phyloP scores from a whole-genome alignment of 2,888 invertebrate genomes.

The Cylindroiulus punctatus region DNA sequence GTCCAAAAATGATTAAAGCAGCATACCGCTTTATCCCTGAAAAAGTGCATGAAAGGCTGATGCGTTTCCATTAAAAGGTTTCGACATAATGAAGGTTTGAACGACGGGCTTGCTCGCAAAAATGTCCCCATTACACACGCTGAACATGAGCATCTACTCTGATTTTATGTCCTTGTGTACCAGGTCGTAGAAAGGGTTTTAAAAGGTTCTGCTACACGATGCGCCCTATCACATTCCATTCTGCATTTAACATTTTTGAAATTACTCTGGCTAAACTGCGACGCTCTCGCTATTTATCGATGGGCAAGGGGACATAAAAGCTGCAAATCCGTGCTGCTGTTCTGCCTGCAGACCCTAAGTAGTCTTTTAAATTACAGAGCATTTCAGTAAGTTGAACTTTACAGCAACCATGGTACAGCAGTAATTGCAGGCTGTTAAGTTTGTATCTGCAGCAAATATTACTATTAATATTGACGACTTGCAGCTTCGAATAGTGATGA shows the following conservation, averaged over 20 bases:
- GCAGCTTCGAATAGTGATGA: too few relatives aligned
- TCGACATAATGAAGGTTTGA: neutral
- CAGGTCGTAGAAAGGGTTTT: conserved; percentile 10
- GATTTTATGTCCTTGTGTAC: neutral
- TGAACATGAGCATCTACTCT: neutral
- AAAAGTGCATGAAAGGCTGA: neutral
- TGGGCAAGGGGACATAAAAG: neutral
- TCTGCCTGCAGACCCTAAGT: too few relatives aligned
- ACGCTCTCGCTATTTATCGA: neutral
- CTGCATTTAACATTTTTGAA: neutral
- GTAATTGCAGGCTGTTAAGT: too few relatives aligned
- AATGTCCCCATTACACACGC: neutral
- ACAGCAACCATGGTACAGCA: too few relatives aligned
- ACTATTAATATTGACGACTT: too few relatives aligned
- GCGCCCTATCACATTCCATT: neutral
- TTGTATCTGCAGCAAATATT: too few relatives aligned
- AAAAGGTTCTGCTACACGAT: conserved; percentile 16
- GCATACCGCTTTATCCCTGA: neutral
- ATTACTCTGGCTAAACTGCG: neutral
- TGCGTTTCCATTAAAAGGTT: conserved; percentile 18
- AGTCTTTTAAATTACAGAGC: too few relatives aligned
- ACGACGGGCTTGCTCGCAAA: neutral
- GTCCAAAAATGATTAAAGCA: neutral
- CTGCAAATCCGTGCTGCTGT: too few relatives aligned
- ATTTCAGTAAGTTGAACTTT: too few relatives aligned